Percentiles rank a stretch among this genome's conserved stretches.
These are phyloP conservation scores for Nephila pilipes DNA, from an alignment of 1,140 invertebrate species.

Conservation along the genomic window DNA sequence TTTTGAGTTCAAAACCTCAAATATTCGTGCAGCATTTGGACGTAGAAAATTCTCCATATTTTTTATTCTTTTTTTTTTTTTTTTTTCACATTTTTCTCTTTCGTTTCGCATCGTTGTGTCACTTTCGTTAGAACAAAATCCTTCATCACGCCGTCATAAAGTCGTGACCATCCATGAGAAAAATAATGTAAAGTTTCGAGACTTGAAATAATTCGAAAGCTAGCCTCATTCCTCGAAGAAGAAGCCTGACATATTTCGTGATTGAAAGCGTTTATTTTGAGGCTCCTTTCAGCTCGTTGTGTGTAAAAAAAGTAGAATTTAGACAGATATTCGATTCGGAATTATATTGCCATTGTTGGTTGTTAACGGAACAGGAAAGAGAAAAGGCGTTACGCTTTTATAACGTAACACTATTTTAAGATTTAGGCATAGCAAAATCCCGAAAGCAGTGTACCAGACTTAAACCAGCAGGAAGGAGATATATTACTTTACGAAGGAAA, in stretches of 20 bases:
- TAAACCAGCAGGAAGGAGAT: neutral
- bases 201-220: slow-evolving; percentile 24
- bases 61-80: neutral
- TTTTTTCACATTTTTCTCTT: neutral
- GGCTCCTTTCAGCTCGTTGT: neutral
- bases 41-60: neutral
- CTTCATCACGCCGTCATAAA: neutral
- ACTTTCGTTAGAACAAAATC: neutral
- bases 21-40: neutral
- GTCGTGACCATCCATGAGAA: slow-evolving; percentile 52
- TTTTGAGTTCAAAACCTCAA: slow-evolving; percentile 28
- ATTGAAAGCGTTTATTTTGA: slow-evolving; percentile 61
- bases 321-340: neutral
- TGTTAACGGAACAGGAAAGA: neutral
- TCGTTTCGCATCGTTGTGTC: slow-evolving; percentile 20
- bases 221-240: slow-evolving; percentile 37
- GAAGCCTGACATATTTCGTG: slow-evolving; percentile 50
- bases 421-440: neutral
- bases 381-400: slow-evolving; percentile 5
- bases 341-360: neutral
- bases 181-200: neutral
- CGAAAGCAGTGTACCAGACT: neutral
- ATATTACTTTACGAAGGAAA: neutral
- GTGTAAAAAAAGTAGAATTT: neutral
- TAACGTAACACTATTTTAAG: neutral